Percentiles rank a stretch among this genome's conserved stretches.
Conservation (phyloP, 1,140 invertebrate genomes). For the Calephelis virginiensis region DNA sequence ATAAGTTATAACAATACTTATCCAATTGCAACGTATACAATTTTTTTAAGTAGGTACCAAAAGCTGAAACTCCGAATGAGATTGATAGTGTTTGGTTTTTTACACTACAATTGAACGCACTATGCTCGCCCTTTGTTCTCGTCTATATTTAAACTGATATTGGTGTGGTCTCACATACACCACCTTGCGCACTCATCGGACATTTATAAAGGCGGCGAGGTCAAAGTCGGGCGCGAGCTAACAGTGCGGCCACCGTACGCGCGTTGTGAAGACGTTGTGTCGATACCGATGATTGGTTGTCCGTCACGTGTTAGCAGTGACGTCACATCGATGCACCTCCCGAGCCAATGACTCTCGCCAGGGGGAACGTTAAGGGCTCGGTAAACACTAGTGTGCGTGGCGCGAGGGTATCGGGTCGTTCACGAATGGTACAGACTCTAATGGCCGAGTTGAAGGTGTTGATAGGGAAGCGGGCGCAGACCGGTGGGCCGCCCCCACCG, state of each 20-base stretch:
- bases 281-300: slow-evolving; percentile 54
- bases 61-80: no score
- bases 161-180: slow-evolving; percentile 51
- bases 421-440: slow-evolving; percentile 72
- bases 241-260: slow-evolving; percentile 65
- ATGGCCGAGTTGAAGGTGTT: slow-evolving; percentile 75
- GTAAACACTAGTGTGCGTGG: slow-evolving; percentile 54
- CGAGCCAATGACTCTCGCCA: slow-evolving; percentile 70
- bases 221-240: slow-evolving; percentile 51
- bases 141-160: slow-evolving; percentile 67
- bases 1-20: no score
- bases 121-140: slow-evolving; percentile 29
- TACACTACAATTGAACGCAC: background rate
- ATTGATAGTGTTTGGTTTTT: no score
- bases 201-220: slow-evolving; percentile 75
- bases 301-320: slow-evolving; percentile 63
- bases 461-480: slow-evolving; percentile 70
- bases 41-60: no score
- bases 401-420: slow-evolving; percentile 51
- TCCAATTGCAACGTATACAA: no score
- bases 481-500: slow-evolving; percentile 42
- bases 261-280: slow-evolving; percentile 59
- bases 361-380: slow-evolving; percentile 54
- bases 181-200: slow-evolving; percentile 68
- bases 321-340: slow-evolving; percentile 58